A percentile compares a stretch with the other conserved stretches of the same genome.
These are phyloP conservation scores for Pholis gunnellus DNA, from an alignment of 2,113 vertebrate species.

Conservation along the genomic window DNA sequence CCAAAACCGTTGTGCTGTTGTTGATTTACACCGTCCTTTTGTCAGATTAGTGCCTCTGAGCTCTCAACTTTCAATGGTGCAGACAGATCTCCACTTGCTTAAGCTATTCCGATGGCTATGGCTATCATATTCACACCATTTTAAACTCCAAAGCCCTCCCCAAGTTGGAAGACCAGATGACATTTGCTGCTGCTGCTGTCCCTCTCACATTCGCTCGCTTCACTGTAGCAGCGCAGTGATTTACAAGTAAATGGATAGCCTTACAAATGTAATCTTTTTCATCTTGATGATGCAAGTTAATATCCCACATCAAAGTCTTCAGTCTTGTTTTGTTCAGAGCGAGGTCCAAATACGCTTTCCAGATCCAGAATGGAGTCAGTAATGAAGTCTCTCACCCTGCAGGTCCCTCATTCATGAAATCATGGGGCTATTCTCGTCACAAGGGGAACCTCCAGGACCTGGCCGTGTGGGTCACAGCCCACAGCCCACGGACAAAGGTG, in stretches of 20 bases:
- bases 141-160: slow-evolving; percentile 84
- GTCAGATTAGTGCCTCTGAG: slow-evolving; percentile 66
- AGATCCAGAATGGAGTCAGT: slow-evolving; percentile 1
- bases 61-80: slow-evolving; percentile 68
- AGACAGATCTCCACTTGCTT: slow-evolving; percentile 73
- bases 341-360: background rate
- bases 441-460: slow-evolving; percentile 73
- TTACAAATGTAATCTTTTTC: background rate
- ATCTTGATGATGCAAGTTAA: background rate
- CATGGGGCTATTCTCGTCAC: slow-evolving; percentile 76
- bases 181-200: slow-evolving; percentile 76
- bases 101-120: slow-evolving; percentile 65
- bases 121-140: slow-evolving; percentile 83
- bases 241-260: slow-evolving; percentile 39
- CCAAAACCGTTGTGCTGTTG: slow-evolving; percentile 32
- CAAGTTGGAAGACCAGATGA: slow-evolving; percentile 78
- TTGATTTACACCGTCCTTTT: slow-evolving; percentile 60
- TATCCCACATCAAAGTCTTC: background rate
- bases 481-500: slow-evolving; percentile 21
- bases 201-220: slow-evolving; percentile 51
- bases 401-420: slow-evolving; percentile 77
- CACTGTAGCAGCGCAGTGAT: slow-evolving; percentile 9
- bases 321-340: slow-evolving; percentile 2
- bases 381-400: slow-evolving; percentile 47
- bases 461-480: slow-evolving; percentile 45